These are phyloP conservation scores for Phyllostomus hastatus DNA, from an alignment of 2,113 vertebrate genomes.

Conservation along the genomic window DNA sequence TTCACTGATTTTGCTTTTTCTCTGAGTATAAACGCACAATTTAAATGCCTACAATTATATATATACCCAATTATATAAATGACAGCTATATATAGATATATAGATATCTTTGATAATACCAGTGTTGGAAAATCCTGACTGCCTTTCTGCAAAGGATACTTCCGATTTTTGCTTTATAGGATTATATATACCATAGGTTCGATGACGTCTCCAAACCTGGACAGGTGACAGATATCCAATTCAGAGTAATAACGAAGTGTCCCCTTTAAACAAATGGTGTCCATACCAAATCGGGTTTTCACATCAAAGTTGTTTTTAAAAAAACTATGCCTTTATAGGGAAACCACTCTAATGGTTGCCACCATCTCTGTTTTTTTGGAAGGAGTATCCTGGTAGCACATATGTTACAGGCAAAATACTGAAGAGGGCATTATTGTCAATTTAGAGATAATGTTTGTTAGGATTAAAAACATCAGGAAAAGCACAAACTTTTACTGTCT, in stretches of 20 bases:
- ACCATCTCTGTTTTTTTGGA: not conserved
- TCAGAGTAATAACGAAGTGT: not conserved
- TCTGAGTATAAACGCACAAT: not conserved
- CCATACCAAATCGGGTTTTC: not conserved
- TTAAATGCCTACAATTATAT: not conserved
- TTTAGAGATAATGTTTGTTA: not conserved
- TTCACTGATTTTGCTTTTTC: not conserved
- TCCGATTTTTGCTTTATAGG: not conserved
- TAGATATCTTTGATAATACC: not conserved
- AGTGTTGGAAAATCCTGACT: not conserved
- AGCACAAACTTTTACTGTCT: not conserved
- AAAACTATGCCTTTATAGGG: not conserved
- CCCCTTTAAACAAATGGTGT: constrained; percentile 3
- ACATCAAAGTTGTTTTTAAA: not conserved
- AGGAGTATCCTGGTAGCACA: not conserved
- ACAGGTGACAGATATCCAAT: not conserved
- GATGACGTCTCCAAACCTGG: not conserved
- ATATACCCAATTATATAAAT: not conserved
- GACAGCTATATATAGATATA: not conserved
- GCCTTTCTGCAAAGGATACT: not conserved
- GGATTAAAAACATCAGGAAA: not conserved
- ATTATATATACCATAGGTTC: not conserved
- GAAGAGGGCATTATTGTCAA: not conserved
- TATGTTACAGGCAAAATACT: not conserved
- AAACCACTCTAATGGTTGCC: not conserved